These are phyloP conservation scores for Pterois miles DNA, from an alignment of 2,797 vertebrate species.

Conservation along the genomic window DNA sequence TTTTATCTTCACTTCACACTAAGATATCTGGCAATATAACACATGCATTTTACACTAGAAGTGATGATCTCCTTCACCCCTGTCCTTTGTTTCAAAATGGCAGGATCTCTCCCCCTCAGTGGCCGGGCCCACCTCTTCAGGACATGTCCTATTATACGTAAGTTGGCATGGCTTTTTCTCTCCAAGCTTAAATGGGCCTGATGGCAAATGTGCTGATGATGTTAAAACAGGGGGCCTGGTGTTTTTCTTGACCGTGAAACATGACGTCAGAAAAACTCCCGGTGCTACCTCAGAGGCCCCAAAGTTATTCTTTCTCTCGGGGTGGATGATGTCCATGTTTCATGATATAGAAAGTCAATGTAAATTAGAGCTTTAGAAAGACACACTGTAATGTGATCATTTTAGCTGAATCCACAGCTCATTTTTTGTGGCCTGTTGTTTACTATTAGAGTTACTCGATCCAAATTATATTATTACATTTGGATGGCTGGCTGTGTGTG, in stretches of 20 bases:
- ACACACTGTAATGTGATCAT: background rate
- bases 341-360: background rate
- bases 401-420: background rate
- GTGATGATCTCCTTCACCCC: slow-evolving; percentile 40
- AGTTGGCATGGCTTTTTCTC: slow-evolving; percentile 71
- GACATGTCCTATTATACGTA: slow-evolving; percentile 85
- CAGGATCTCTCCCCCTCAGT: slow-evolving; percentile 85
- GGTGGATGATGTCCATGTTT: slow-evolving; percentile 19
- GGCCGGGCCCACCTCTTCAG: slow-evolving; percentile 74
- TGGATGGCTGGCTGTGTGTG: too few relatives aligned
- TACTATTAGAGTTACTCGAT: background rate
- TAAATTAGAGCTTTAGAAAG: background rate
- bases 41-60: background rate
- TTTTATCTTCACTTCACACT: background rate
- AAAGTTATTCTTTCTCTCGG: background rate
- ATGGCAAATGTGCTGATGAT: slow-evolving; percentile 39
- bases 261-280: slow-evolving; percentile 24
- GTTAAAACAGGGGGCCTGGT: background rate
- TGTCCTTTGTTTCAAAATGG: slow-evolving; percentile 68
- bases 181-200: slow-evolving; percentile 28
- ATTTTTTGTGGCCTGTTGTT: background rate
- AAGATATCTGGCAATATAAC: background rate
- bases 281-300: slow-evolving; percentile 1
- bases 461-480: too few relatives aligned
- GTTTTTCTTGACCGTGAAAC: slow-evolving; percentile 27